These are phyloP conservation scores for Toxonevra muliebris DNA, from an alignment of 2,888 invertebrate species.

Conservation along the genomic window DNA sequence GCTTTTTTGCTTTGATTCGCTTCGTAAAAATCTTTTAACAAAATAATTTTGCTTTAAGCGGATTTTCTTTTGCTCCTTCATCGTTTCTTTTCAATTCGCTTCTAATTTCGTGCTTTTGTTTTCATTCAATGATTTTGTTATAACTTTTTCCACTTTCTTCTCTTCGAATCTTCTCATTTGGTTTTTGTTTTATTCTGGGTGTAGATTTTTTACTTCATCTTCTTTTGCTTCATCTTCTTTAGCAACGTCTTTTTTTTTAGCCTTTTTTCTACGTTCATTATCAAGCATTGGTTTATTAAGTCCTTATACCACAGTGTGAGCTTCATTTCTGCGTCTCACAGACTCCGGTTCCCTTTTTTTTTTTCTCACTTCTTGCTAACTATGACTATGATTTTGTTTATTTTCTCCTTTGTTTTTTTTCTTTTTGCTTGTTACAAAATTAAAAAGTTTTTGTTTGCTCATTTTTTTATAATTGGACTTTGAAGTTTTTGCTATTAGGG, in stretches of 20 bases:
- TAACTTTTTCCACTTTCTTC: background rate
- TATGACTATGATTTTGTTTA: conserved; percentile 4
- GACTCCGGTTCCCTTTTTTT: no score
- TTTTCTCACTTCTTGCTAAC: background rate
- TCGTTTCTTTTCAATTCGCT: conserved; percentile 42
- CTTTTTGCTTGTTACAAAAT: conserved; percentile 34
- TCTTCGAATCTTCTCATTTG: conserved; percentile 28
- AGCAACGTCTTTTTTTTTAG: conserved; percentile 14
- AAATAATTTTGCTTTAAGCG: conserved; percentile 62
- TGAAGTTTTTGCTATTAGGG: conserved; percentile 54
- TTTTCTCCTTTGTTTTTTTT: conserved; percentile 14
- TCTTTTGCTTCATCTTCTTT: conserved; percentile 13
- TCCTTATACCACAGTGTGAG: conserved; percentile 11
- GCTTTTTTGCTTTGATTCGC: no score
- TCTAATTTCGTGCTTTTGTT: conserved; percentile 21
- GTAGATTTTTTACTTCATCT: background rate
- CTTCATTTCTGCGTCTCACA: conserved; percentile 15
- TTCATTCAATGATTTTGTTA: conserved; percentile 12
- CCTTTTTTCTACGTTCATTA: background rate
- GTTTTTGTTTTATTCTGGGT: background rate
- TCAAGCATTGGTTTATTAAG: conserved; percentile 22
- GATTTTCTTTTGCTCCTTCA: conserved; percentile 46
- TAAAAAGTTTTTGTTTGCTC: conserved; percentile 27
- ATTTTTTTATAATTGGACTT: conserved; percentile 41
- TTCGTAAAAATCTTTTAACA: conserved; percentile 41